Evolutionary conservation across 2,113 vertebrate genomes (phyloP), one percentile per base, ranked within the genome.

Genomic region (Peromyscus polionotus): DNA sequence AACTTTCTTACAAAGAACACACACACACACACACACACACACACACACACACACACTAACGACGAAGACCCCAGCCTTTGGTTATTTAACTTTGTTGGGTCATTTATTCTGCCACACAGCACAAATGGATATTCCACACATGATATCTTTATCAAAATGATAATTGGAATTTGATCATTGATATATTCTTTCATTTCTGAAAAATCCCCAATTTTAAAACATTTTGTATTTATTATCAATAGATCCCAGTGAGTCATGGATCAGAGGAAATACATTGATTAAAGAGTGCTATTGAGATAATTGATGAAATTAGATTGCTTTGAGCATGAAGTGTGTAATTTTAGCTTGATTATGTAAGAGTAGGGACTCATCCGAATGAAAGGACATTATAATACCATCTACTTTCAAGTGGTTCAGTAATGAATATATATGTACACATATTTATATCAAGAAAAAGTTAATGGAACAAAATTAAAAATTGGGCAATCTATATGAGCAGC

Each of bases 161-260:
- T 88, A 92, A 73, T 83, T 75, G 24, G 93, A 93, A 88, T 91
- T 91, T 84, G 70, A 88, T 76, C 72, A 92, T 42, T 92, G 24
- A 81, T 42, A 45, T 42, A 90, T 12, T 7, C 42, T 79, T 96
- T 93, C 13, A 70, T 75, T 92, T 96, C 39, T 67, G 33, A 95
- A 45, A 93, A 91, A 67, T 83, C 5, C 3, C 65, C 86, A 95
- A 92, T 84, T 84, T 95, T n/a, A 90, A 94, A 79, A 65, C 48
- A 7, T n/a, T 84, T 8, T 90, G 20, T 26, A 59, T 57, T 81
- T 95, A 67, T 19, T 92, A 83, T 67, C n/a, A 94, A 94, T 88
- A 26, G 54, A 79, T 68, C n/a, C 24, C 61, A 90, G 54, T 51
- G n/a, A 57, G 72, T 92, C 20, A 20, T 95, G 33, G 3, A 94